These are phyloP conservation scores for Pantherophis guttatus DNA, from an alignment of 2,113 vertebrate species.

Conservation along the genomic window DNA sequence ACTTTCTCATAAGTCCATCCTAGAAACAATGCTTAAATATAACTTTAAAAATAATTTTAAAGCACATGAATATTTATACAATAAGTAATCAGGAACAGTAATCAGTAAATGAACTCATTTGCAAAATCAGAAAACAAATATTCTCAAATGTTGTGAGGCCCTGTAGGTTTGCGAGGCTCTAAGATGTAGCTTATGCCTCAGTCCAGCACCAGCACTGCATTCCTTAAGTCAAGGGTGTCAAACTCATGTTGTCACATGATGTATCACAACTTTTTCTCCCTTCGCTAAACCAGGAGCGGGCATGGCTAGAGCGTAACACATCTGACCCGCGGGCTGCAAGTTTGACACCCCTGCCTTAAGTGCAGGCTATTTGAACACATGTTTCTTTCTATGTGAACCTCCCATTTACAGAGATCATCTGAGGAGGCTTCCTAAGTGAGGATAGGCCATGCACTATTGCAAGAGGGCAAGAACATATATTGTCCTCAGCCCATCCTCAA, in stretches of 20 bases:
- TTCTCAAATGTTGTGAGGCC: not conserved
- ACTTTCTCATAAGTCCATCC: not conserved
- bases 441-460: not conserved
- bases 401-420: not conserved
- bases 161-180: not conserved
- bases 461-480: not conserved
- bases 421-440: not conserved
- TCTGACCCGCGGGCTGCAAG: too few relatives aligned
- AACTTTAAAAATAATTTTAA: not conserved
- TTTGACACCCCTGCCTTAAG: not conserved
- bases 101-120: not conserved
- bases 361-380: not conserved
- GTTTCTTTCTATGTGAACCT: not conserved
- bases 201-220: not conserved
- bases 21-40: not conserved
- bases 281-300: too few relatives aligned
- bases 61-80: not conserved
- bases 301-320: too few relatives aligned
- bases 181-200: not conserved
- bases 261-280: too few relatives aligned
- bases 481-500: not conserved
- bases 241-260: too few relatives aligned
- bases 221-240: not conserved
- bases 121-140: not conserved
- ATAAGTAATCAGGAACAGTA: not conserved